A percentile compares a stretch with the other conserved stretches of the same genome.
Conservation (phyloP, 2,797 vertebrate genomes). For the Gouania willdenowi region DNA sequence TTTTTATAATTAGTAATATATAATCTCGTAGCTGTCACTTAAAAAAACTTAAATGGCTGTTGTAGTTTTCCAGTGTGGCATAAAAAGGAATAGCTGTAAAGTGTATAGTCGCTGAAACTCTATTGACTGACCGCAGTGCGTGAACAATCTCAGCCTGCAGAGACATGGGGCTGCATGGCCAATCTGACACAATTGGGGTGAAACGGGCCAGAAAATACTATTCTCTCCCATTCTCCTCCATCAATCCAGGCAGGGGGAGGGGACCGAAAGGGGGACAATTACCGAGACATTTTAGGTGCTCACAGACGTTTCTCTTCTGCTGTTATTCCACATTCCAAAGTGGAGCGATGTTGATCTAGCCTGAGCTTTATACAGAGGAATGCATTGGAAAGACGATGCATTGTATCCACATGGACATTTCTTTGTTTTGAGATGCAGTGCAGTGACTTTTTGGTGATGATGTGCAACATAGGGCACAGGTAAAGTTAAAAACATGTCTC, state of each 20-base stretch:
- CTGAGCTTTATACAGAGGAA: conserved; percentile 61
- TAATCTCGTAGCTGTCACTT: too few relatives aligned
- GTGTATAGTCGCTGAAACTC: conserved; percentile 77
- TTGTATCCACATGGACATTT: too few relatives aligned
- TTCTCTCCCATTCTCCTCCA: conserved; percentile 71
- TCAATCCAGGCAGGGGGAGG: conserved; percentile 52
- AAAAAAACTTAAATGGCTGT: too few relatives aligned
- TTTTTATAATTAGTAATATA: too few relatives aligned
- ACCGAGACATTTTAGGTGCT: conserved; percentile 33
- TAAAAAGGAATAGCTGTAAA: conserved; percentile 77
- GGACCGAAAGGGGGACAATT: conserved; percentile 35
- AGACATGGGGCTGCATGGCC: conserved; percentile 72
- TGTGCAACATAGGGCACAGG: too few relatives aligned
- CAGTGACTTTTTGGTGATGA: too few relatives aligned
- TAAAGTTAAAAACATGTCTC: too few relatives aligned
- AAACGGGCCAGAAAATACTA: conserved; percentile 84
- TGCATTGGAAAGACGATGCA: too few relatives aligned
- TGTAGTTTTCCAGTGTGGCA: conserved; percentile 74
- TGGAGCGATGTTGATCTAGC: conserved; percentile 63
- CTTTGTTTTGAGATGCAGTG: too few relatives aligned
- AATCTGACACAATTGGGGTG: conserved; percentile 78
- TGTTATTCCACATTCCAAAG: neutral
- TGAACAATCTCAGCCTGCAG: conserved; percentile 69
- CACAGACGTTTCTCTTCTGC: conserved; percentile 17
- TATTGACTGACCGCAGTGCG: conserved; percentile 70